Evolutionary conservation across 2,888 invertebrate genomes (phyloP).

Genomic region (Brenthis ino): DNA sequence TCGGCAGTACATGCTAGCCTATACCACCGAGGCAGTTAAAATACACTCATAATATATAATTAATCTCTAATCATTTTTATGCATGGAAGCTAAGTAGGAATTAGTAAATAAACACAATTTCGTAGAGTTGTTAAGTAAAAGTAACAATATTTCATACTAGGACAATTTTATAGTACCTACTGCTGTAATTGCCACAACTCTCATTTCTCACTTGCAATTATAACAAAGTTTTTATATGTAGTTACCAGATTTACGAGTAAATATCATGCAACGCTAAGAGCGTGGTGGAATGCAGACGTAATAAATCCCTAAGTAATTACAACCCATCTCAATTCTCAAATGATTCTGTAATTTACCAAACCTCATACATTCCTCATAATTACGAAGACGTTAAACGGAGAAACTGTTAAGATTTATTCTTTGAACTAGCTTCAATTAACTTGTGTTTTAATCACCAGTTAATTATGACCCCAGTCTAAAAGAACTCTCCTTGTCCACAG

Average conservation of each 20-base stretch:
- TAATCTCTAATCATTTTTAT: too few relatives aligned
- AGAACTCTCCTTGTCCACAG: too few relatives aligned
- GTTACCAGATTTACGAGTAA: constrained; percentile 3
- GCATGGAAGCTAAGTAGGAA: too few relatives aligned
- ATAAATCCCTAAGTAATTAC: constrained; percentile 16
- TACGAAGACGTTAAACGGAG: too few relatives aligned
- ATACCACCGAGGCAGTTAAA: too few relatives aligned
- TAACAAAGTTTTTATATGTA: constrained; percentile 1
- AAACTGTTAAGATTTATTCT: too few relatives aligned
- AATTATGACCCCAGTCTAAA: too few relatives aligned
- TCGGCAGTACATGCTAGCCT: too few relatives aligned
- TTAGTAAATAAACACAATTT: too few relatives aligned
- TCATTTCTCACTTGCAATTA: constrained; percentile 2
- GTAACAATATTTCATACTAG: neutral
- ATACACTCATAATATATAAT: too few relatives aligned
- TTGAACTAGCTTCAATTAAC: too few relatives aligned
- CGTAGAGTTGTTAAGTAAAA: neutral
- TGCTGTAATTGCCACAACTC: neutral
- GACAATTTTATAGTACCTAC: neutral
- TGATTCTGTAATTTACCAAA: neutral
- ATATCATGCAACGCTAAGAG: constrained; percentile 2
- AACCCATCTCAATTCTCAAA: constrained; percentile 1
- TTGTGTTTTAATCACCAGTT: too few relatives aligned
- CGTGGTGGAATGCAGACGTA: constrained; percentile 19
- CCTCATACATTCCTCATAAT: neutral